Evolutionary conservation across 53 echinoderm and acorn worm genomes (phyloP).

Genomic region (Stichopus horrens): DNA sequence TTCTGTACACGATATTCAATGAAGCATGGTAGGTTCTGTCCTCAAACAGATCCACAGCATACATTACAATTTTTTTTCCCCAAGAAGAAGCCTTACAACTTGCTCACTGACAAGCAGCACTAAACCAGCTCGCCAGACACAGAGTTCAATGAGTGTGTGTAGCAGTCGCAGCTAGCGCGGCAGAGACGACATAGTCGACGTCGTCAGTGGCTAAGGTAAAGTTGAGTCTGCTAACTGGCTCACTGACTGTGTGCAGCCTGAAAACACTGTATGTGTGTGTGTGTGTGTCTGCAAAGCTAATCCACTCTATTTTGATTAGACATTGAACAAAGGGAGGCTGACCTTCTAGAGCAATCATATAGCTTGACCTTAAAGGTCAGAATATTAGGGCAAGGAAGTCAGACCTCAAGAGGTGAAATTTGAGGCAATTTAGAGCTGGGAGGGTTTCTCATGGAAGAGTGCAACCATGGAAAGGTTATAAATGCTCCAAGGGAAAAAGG

Average conservation of each 20-base stretch:
- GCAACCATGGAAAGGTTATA: conserved; percentile 45
- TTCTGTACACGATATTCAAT: conserved; percentile 12
- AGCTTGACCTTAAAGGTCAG: conserved; percentile 52
- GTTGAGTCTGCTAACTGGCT: conserved; percentile 22
- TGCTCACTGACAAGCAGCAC: conserved; percentile 12
- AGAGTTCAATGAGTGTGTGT: conserved; percentile 32
- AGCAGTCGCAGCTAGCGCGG: not conserved
- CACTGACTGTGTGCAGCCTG: not conserved
- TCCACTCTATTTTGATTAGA: conserved; percentile 50
- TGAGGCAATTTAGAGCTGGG: conserved; percentile 51
- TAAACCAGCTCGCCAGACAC: conserved; percentile 8
- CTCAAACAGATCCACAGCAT: conserved; percentile 31
- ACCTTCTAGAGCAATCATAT: conserved; percentile 43
- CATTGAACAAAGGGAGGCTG: conserved; percentile 47
- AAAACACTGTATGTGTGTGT: conserved; percentile 10
- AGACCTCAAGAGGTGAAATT: conserved; percentile 52
- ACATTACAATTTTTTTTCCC: conserved; percentile 27
- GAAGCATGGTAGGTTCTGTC: not conserved
- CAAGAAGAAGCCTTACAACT: conserved; percentile 26
- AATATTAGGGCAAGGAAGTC: conserved; percentile 50
- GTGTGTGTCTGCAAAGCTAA: conserved; percentile 44
- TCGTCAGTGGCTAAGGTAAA: conserved; percentile 13
- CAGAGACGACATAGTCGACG: not conserved
- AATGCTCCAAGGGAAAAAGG: conserved; percentile 41
- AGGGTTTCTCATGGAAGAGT: conserved; percentile 40